phyloP scores from a whole-genome alignment of 2,113 vertebrate genomes.

The Sinosuthora webbiana region DNA sequence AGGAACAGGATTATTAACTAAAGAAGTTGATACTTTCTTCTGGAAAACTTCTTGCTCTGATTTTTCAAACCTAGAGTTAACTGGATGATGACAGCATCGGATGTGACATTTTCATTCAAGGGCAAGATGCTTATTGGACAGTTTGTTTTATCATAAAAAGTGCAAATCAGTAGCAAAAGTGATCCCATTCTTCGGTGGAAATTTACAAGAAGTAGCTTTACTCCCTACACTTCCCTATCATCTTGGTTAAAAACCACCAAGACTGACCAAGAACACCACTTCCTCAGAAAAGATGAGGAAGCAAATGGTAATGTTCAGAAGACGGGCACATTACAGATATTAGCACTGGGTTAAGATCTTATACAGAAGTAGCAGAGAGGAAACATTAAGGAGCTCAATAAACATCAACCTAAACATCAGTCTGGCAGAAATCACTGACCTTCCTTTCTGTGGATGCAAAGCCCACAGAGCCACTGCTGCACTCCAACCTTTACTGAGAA shows the following conservation, averaged over 20 bases:
- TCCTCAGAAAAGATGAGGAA: background rate
- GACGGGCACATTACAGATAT: background rate
- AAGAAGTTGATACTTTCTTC: background rate
- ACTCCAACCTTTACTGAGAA: background rate
- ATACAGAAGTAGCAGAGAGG: background rate
- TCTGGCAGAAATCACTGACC: background rate
- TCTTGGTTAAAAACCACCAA: background rate
- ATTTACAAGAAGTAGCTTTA: background rate
- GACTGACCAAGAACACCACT: background rate
- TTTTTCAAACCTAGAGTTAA: background rate
- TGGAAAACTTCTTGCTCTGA: background rate
- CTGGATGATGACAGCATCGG: background rate
- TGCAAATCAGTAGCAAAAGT: background rate
- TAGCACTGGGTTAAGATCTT: background rate
- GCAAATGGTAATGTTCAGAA: background rate
- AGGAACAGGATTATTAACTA: background rate
- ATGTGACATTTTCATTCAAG: background rate
- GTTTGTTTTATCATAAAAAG: background rate
- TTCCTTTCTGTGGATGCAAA: background rate
- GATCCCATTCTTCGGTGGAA: accelerated
- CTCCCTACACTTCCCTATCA: background rate
- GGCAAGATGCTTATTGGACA: background rate
- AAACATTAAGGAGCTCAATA: background rate
- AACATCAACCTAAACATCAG: background rate
- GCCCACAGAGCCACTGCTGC: background rate